Evolutionary conservation across 2,888 invertebrate genomes (phyloP).

Genomic region (Pachydiplax longipennis): DNA sequence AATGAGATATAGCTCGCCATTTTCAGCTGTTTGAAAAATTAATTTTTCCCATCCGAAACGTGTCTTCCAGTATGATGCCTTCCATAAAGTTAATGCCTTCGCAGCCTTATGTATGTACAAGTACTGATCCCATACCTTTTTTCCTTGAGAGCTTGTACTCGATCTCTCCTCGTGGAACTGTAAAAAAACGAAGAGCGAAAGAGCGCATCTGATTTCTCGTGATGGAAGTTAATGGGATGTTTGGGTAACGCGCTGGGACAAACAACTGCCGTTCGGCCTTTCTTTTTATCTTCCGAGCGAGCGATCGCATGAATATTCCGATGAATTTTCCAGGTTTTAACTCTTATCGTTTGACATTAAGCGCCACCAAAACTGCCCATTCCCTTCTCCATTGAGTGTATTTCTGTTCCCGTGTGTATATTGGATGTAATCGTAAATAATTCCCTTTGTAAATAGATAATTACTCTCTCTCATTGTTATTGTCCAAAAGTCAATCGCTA

Average conservation of each 20-base stretch:
- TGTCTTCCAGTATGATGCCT: too few species aligned
- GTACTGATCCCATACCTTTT: too few species aligned
- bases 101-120: too few species aligned
- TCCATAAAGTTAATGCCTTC: too few species aligned
- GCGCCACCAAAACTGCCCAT: not conserved
- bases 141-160: too few species aligned
- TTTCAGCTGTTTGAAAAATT: too few species aligned
- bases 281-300: not conserved
- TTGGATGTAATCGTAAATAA: not conserved
- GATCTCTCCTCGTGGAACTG: not conserved
- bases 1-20: too few species aligned
- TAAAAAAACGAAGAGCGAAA: not conserved
- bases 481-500: too few species aligned
- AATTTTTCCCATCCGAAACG: too few species aligned
- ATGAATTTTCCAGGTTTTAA: not conserved
- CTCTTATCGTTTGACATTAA: not conserved
- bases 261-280: not conserved
- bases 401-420: not conserved
- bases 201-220: not conserved
- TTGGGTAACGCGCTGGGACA: not conserved
- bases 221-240: not conserved
- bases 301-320: not conserved
- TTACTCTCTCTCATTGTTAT: too few species aligned
- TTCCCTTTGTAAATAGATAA: too few species aligned
- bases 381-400: not conserved